phyloP scores from a whole-genome alignment of 1,140 invertebrate species.

The Pseudobourletiella spinata region DNA sequence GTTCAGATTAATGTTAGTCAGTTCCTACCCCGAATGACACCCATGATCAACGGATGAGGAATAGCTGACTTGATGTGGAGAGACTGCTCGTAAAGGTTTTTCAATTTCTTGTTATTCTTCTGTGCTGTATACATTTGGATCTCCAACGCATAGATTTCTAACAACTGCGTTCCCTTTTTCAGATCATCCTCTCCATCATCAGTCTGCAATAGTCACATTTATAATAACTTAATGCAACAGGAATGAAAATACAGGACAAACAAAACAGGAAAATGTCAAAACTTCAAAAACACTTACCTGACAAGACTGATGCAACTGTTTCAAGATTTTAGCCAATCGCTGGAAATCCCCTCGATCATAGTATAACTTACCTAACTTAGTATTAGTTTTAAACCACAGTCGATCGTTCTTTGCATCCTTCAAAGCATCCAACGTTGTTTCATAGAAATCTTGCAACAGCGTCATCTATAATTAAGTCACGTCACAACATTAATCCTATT shows the following conservation, averaged over 20 bases:
- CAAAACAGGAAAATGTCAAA: not conserved
- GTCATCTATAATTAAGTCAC: constrained; percentile 72
- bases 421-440: constrained; percentile 94
- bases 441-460: constrained; percentile 98
- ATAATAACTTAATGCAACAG: constrained; percentile 15
- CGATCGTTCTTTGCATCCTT: constrained; percentile 99
- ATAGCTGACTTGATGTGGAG: constrained; percentile 98
- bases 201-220: constrained; percentile 57
- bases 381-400: constrained; percentile 99
- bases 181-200: constrained; percentile 99
- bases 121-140: constrained; percentile 99
- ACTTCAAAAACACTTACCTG: constrained; percentile 51
- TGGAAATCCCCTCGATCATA: constrained; percentile 93
- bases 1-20: not conserved
- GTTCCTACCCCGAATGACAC: constrained; percentile 90
- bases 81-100: constrained; percentile 95
- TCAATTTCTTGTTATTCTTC: constrained; percentile 99
- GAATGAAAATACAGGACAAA: too few relatives aligned
- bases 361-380: constrained; percentile 96
- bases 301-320: constrained; percentile 94
- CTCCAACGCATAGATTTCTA: constrained; percentile 98
- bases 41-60: constrained; percentile 99
- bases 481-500: constrained; percentile 8
- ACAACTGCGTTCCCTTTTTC: constrained; percentile 90
- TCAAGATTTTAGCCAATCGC: constrained; percentile 91